Evolutionary conservation across 2,888 invertebrate genomes (phyloP).

Genomic region (Pristionchus entomophagus): DNA sequence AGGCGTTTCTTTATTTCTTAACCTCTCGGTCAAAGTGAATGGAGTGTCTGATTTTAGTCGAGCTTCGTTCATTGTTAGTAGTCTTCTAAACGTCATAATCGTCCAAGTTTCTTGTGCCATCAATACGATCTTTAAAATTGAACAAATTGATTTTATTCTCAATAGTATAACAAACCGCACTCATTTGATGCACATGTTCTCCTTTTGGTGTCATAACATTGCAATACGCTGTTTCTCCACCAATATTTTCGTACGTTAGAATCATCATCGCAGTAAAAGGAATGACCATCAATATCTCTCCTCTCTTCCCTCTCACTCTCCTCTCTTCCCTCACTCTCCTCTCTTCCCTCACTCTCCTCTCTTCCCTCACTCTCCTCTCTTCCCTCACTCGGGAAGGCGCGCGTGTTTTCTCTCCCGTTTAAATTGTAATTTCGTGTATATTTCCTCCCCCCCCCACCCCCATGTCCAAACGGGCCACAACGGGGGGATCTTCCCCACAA

Average conservation of each 20-base stretch:
- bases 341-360: too few relatives aligned
- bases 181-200: neutral
- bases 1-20: neutral
- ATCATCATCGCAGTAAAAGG: neutral
- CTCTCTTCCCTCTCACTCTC: too few relatives aligned
- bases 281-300: neutral
- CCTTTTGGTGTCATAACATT: neutral
- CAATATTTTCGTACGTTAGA: neutral
- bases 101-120: slow-evolving; percentile 1
- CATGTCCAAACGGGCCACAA: too few relatives aligned
- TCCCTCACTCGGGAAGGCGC: too few relatives aligned
- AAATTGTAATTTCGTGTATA: too few relatives aligned
- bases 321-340: too few relatives aligned
- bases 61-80: neutral
- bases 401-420: too few relatives aligned
- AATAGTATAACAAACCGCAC: neutral
- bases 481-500: too few relatives aligned
- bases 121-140: neutral
- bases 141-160: neutral
- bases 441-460: too few relatives aligned
- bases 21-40: neutral
- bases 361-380: too few relatives aligned
- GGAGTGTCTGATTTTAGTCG: neutral
- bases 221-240: neutral
- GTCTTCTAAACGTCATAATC: neutral